Evolutionary conservation across 2,888 invertebrate species (phyloP), one percentile per base, ranked within the genome.

Genomic region (Coelopa pilipes): DNA sequence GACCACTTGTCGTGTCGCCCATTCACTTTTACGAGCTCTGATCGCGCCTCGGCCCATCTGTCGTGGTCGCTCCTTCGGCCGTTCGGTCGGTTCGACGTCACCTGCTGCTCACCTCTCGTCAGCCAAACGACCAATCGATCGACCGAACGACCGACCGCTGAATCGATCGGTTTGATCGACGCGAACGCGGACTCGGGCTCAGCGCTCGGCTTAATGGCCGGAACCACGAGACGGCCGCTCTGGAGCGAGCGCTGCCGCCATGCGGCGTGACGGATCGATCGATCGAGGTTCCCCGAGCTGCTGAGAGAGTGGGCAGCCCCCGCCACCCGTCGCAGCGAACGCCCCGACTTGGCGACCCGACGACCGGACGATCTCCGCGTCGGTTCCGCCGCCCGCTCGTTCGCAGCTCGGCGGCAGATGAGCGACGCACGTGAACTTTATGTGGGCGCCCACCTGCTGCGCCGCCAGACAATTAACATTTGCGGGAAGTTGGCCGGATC

Each of bases 1-100:
- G 34, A 34, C 2, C 34, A 34, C 59, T 47, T 66, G 65, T 65
- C 73, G 70, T 75, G 75, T 73, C 66, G 55, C 59, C 70, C 73
- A 73, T 75, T 75, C 72, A 70, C 53, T 75, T 75, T 75, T 75
- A 75, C 68, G 75, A 73, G 74, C 74, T 63, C 68, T 46, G 68
- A 46, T 46, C 62, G 74, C 53, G 49, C 59, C 60, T 67, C 62
- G 24, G 19, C 66, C n/a, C 19, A 17, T 12, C 66, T 46, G 34
- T 47, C 21, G 55, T 46, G 49, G 46, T 15, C 46, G 24, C 46
- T 46, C 62, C 45, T 24, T 12, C 19, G 55, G 17, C 19, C 46
- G 15, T 9, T 17, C 46, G 34, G 15, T 46, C 15, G 47, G 45
- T 63, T 34, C 34, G 21, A 45, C 60, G 59, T 70, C 60, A 65